A percentile compares a stretch with the other conserved stretches of the same genome.
Conservation (phyloP, 2,113 vertebrate genomes). For the Excalfactoria chinensis region DNA sequence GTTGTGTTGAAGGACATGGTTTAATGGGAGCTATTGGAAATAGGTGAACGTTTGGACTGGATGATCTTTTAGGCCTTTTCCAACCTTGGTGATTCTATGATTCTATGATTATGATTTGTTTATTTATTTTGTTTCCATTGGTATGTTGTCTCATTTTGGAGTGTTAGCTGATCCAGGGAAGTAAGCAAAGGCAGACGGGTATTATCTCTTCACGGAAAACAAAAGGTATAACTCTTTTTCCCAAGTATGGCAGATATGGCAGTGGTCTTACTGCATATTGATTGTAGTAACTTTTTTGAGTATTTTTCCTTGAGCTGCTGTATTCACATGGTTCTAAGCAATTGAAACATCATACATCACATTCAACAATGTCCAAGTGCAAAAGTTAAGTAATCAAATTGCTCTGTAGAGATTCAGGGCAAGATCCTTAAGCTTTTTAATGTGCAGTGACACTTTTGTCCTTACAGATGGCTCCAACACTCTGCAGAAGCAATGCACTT, state of each 20-base stretch:
- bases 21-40: too few species aligned
- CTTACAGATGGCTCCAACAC: constrained; percentile 45
- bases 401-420: not conserved
- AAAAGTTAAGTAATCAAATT: not conserved
- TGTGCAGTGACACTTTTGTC: not conserved
- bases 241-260: not conserved
- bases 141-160: not conserved
- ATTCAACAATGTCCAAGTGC: not conserved
- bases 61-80: too few species aligned
- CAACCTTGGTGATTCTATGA: too few species aligned
- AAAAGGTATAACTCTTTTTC: not conserved
- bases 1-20: too few species aligned
- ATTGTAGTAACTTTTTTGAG: not conserved
- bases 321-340: rapidly evolving
- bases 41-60: too few species aligned
- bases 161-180: not conserved
- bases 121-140: not conserved
- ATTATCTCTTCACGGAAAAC: not conserved
- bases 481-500: not conserved
- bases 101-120: not conserved
- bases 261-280: not conserved
- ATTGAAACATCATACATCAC: not conserved
- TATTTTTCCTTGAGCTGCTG: not conserved
- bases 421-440: not conserved
- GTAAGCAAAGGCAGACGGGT: not conserved